These are phyloP conservation scores for Leptopilina clavipes DNA, from an alignment of 1,140 invertebrate genomes.

Conservation along the genomic window DNA sequence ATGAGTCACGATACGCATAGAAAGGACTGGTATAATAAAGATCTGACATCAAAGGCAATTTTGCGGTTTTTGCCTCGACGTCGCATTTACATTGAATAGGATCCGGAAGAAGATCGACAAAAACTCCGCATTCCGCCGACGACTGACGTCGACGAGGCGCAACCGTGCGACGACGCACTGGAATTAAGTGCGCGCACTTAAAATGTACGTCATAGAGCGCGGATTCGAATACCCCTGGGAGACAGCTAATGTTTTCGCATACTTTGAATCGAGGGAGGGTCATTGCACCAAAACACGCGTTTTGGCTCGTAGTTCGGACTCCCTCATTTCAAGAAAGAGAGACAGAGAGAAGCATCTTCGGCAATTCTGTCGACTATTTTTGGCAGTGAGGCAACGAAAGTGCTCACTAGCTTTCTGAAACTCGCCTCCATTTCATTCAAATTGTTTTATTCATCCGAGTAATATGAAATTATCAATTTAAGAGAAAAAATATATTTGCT, in stretches of 20 bases:
- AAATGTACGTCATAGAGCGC: constrained; percentile 36
- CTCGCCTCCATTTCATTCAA: background rate
- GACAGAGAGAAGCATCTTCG: constrained; percentile 52
- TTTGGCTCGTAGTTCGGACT: constrained; percentile 24
- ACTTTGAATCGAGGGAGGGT: constrained; percentile 64
- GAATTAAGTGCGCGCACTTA: constrained; percentile 54
- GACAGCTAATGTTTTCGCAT: constrained; percentile 59
- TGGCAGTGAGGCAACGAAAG: constrained; percentile 61
- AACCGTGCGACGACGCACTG: constrained; percentile 41
- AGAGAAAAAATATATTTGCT: too few relatives aligned
- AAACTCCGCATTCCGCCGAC: constrained; percentile 49
- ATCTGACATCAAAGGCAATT: constrained; percentile 17
- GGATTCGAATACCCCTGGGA: constrained; percentile 40
- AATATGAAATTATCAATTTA: too few relatives aligned
- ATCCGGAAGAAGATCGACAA: constrained; percentile 51
- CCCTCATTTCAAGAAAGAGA: constrained; percentile 43
- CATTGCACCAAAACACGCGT: constrained; percentile 70
- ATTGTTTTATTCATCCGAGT: background rate
- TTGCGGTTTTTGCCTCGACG: constrained; percentile 33
- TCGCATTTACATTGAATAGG: constrained; percentile 43
- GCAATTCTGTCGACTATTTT: constrained; percentile 67
- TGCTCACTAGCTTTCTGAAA: background rate
- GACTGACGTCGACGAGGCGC: constrained; percentile 51
- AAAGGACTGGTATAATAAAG: background rate
- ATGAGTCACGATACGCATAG: background rate